These are phyloP conservation scores for Xanthia togata DNA, from an alignment of 2,888 invertebrate genomes.

Conservation along the genomic window DNA sequence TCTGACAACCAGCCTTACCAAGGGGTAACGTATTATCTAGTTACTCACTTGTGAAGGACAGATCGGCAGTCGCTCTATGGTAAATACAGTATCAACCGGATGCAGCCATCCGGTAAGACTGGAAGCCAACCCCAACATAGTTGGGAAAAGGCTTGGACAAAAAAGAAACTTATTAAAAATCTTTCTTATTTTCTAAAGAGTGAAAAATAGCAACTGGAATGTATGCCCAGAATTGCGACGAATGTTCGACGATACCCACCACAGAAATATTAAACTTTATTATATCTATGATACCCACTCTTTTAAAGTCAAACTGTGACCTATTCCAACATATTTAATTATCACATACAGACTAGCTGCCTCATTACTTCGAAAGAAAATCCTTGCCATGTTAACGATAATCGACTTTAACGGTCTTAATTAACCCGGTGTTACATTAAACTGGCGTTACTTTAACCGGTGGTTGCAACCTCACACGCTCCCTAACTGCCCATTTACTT, in stretches of 20 bases:
- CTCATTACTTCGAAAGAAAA: conserved; percentile 58
- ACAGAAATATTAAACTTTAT: too few species aligned
- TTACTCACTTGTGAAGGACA: too few species aligned
- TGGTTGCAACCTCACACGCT: conserved; percentile 62
- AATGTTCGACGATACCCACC: too few species aligned
- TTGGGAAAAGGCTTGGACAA: too few species aligned
- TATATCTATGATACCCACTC: too few species aligned
- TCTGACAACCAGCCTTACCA: too few species aligned
- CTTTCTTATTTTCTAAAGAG: background rate
- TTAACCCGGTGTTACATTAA: conserved; percentile 62
- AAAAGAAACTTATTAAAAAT: background rate
- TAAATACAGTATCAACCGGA: too few species aligned
- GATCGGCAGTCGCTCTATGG: too few species aligned
- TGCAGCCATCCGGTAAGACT: too few species aligned
- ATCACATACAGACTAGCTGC: background rate
- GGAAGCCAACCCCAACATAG: too few species aligned
- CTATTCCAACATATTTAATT: conserved; percentile 2
- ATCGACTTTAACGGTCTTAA: conserved; percentile 63
- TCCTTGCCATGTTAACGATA: conserved; percentile 52
- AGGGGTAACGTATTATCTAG: too few species aligned
- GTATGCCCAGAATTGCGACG: too few species aligned
- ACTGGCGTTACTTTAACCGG: conserved; percentile 58
- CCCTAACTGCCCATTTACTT: conserved; percentile 59
- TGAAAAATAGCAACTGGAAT: background rate
- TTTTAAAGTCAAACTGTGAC: conserved; percentile 5